Conservation (phyloP, 2,113 vertebrate genomes). For the Microtus montanus region DNA sequence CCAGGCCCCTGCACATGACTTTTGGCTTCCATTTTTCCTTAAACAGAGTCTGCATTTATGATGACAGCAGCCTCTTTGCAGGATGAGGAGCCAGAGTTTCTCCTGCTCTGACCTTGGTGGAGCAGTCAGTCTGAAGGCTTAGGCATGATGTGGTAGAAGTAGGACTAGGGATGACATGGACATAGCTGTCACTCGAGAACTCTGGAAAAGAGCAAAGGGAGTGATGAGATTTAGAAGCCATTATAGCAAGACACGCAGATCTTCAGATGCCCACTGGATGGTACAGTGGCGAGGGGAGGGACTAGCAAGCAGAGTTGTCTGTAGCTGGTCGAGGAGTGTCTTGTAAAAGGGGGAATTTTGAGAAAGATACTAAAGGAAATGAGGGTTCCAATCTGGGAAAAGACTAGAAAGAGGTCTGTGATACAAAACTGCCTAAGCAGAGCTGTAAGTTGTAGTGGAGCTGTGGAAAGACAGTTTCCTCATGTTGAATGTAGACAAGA, state of each 20-base stretch:
- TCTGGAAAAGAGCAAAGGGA: not conserved
- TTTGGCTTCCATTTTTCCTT: not conserved
- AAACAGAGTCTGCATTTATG: not conserved
- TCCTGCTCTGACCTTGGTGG: not conserved
- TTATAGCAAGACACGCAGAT: not conserved
- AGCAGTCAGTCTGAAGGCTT: not conserved
- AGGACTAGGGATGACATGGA: not conserved
- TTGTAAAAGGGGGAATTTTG: not conserved
- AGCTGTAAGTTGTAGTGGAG: not conserved
- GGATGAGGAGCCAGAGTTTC: not conserved
- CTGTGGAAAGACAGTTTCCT: not conserved
- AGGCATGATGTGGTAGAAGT: not conserved
- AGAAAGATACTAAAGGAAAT: constrained; percentile 33
- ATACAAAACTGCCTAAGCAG: not conserved
- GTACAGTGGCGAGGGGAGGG: not conserved
- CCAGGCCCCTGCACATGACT: not conserved
- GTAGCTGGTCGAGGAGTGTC: not conserved
- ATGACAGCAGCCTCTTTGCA: not conserved
- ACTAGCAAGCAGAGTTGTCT: not conserved
- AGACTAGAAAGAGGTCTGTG: not conserved
- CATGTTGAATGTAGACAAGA: not conserved
- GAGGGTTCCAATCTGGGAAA: not conserved
- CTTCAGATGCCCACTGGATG: constrained; percentile 6
- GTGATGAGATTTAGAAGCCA: not conserved
- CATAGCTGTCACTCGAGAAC: not conserved